Conservation (phyloP, 2,888 invertebrate genomes). For the Lordiphosa fenestrarum region DNA sequence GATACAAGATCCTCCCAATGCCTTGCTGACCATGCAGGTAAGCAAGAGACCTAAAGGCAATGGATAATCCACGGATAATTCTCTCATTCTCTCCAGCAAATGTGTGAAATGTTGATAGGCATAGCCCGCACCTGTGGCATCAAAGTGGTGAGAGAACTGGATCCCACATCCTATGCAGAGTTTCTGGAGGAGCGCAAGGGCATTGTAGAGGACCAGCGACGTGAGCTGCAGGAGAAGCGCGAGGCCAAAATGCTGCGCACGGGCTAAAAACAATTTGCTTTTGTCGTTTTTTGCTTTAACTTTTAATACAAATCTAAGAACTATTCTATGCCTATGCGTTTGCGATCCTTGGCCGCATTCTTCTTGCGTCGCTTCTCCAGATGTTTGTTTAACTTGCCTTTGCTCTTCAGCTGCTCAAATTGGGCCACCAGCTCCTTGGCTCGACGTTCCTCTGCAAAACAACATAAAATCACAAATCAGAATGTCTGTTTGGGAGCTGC, state of each 20-base stretch:
- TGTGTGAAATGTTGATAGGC: constrained; percentile 90
- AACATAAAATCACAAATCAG: constrained; percentile 7
- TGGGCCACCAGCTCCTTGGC: constrained; percentile 88
- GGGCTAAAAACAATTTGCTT: constrained; percentile 77
- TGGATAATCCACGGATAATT: neutral
- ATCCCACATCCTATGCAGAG: constrained; percentile 89
- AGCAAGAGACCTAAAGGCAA: neutral
- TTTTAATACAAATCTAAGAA: constrained; percentile 29
- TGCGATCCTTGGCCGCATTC: constrained; percentile 81
- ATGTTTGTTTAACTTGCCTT: constrained; percentile 89
- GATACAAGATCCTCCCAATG: constrained; percentile 88
- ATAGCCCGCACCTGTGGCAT: constrained; percentile 91
- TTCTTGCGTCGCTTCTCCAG: constrained; percentile 91
- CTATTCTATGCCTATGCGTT: constrained; percentile 77
- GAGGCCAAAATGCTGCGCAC: constrained; percentile 96
- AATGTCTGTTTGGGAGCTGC: no score
- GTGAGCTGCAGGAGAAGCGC: constrained; percentile 89
- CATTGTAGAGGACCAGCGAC: constrained; percentile 87
- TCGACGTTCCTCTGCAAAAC: constrained; percentile 87
- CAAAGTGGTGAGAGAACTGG: constrained; percentile 88
- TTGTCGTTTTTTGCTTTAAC: constrained; percentile 10
- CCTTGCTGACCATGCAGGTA: constrained; percentile 78
- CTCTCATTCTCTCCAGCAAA: constrained; percentile 81
- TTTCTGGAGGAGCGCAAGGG: constrained; percentile 89
- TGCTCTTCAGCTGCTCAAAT: constrained; percentile 89